phyloP scores from a whole-genome alignment of 2,113 vertebrate genomes.

The Sceloporus tristichus region DNA sequence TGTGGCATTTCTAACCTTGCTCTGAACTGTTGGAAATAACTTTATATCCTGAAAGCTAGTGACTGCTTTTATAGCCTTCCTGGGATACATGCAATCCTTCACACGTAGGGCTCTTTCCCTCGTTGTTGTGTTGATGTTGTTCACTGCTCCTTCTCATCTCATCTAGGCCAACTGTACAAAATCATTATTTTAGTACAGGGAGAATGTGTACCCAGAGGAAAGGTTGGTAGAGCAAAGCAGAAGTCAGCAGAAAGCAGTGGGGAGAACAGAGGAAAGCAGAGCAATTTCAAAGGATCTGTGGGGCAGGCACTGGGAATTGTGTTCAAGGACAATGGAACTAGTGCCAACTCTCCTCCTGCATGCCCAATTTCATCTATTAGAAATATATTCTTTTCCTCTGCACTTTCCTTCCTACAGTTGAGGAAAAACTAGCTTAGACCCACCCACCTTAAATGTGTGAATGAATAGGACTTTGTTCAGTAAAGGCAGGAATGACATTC shows the following conservation, averaged over 20 bases:
- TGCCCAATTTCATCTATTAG: no score
- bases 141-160: not conserved
- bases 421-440: not conserved
- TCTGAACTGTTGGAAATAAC: not conserved
- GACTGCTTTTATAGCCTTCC: conserved; percentile 1
- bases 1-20: not conserved
- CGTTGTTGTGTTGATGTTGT: conserved; percentile 15
- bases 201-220: conserved; percentile 14
- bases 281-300: not conserved
- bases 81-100: not conserved
- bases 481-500: no score
- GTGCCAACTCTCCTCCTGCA: no score
- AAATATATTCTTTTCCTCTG: not conserved
- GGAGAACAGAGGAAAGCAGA: conserved; percentile 25
- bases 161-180: not conserved
- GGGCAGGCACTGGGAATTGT: not conserved
- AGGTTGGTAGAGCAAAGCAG: conserved; percentile 1
- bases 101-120: conserved; percentile 1
- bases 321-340: not conserved
- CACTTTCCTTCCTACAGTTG: not conserved
- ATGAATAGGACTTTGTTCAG: no score
- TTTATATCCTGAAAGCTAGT: conserved; percentile 12
- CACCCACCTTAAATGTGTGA: not conserved
- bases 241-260: conserved; percentile 16
- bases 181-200: not conserved